Conservation (phyloP, 2,797 vertebrate species). For the Heterohyrax brucei region DNA sequence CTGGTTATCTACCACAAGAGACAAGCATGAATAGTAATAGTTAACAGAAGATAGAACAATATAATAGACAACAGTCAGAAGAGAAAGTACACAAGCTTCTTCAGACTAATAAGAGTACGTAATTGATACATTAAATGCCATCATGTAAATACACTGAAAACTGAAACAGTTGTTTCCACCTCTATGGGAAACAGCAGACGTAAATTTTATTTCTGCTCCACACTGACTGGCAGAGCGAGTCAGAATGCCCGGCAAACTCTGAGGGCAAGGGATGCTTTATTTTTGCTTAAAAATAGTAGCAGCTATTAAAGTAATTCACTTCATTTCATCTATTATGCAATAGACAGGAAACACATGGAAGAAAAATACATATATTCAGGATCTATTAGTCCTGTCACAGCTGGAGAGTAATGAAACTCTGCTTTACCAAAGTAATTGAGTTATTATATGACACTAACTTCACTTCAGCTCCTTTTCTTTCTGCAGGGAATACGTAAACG, state of each 20-base stretch:
- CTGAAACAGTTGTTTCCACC: conserved; percentile 40
- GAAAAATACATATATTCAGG: conserved; percentile 72
- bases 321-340: conserved; percentile 82
- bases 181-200: conserved; percentile 66
- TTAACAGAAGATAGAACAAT: conserved; percentile 8
- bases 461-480: conserved; percentile 39
- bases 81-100: background rate
- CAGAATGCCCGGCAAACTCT: conserved; percentile 80
- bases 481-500: conserved; percentile 42
- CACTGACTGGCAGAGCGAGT: conserved; percentile 81
- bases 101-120: conserved; percentile 1
- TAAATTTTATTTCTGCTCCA: conserved; percentile 80
- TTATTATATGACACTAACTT: conserved; percentile 77
- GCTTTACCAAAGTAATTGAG: conserved; percentile 78
- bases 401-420: conserved; percentile 78
- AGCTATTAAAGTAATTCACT: conserved; percentile 60
- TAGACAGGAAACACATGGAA: conserved; percentile 73
- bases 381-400: conserved; percentile 87
- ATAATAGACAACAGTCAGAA: background rate
- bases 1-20: background rate
- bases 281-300: conserved; percentile 87
- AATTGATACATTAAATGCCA: conserved; percentile 66
- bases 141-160: background rate
- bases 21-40: conserved; percentile 15
- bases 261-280: conserved; percentile 54